Conservation (phyloP, 2,113 vertebrate species). For the Myotis lucifugus region DNA sequence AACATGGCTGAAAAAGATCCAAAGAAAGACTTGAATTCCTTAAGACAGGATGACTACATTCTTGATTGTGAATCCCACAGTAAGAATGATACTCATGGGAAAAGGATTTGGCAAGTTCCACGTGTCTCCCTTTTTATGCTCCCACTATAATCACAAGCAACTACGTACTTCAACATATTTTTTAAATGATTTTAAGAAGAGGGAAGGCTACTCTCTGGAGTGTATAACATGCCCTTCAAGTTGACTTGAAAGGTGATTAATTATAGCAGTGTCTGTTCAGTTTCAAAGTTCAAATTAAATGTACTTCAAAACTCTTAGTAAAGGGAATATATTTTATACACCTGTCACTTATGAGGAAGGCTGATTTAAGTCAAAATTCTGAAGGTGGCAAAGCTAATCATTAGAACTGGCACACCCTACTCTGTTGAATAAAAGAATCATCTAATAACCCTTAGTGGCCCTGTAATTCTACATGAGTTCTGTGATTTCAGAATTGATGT, state of each 20-base stretch:
- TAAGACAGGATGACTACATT: not conserved
- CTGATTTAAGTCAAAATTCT: constrained; percentile 40
- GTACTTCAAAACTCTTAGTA: constrained; percentile 42
- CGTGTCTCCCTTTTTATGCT: not conserved
- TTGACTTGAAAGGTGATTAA: constrained; percentile 61
- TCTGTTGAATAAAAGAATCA: not conserved
- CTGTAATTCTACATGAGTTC: not conserved
- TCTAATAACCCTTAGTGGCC: not conserved
- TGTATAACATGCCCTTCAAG: not conserved
- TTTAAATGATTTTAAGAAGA: not conserved
- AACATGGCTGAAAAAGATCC: constrained; percentile 8
- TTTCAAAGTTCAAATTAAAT: constrained; percentile 65
- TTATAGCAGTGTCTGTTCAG: constrained; percentile 18
- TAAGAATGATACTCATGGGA: not conserved
- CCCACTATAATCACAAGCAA: not conserved
- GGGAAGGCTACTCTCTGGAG: not conserved
- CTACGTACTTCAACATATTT: not conserved
- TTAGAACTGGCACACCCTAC: not conserved
- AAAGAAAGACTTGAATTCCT: constrained; percentile 44
- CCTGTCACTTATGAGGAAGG: constrained; percentile 48
- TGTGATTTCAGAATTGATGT: not conserved
- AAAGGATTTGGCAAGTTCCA: not conserved
- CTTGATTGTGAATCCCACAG: not conserved
- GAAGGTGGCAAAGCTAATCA: constrained; percentile 8
- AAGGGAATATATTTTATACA: constrained; percentile 58